Percentiles rank a stretch among this genome's conserved stretches.
Conservation (phyloP, 2,797 vertebrate species). For the Rhinella marina region DNA sequence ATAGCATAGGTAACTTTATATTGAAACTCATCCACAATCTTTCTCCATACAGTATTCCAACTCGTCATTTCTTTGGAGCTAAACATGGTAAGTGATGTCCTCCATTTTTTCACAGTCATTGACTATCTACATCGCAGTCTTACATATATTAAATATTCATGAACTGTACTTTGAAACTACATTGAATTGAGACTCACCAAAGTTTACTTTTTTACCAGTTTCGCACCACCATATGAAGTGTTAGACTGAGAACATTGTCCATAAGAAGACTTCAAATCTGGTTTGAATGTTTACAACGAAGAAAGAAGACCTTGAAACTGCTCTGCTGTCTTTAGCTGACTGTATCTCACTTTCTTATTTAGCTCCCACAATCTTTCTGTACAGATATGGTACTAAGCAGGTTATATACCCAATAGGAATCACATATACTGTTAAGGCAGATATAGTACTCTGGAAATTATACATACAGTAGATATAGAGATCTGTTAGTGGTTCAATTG, state of each 20-base stretch:
- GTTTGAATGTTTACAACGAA: neutral
- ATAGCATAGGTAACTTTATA: neutral
- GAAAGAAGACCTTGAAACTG: neutral
- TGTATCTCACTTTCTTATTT: neutral
- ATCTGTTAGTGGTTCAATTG: neutral
- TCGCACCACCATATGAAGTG: neutral
- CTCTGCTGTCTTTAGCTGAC: neutral
- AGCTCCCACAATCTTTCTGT: neutral
- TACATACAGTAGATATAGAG: neutral
- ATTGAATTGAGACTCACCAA: neutral
- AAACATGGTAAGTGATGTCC: neutral
- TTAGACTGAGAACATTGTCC: neutral
- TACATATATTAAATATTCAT: too few species aligned
- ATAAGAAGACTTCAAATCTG: neutral
- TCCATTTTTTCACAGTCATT: too few species aligned
- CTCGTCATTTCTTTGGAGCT: neutral
- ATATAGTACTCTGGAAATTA: neutral
- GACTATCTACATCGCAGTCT: too few species aligned
- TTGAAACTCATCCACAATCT: neutral
- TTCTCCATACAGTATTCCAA: neutral
- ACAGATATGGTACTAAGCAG: neutral
- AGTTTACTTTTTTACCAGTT: neutral
- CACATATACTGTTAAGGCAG: neutral
- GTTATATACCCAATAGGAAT: neutral
- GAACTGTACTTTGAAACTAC: too few species aligned